Evolutionary conservation across 2,113 vertebrate genomes (phyloP), one percentile per base, ranked within the genome.

Genomic region (Sorex araneus): DNA sequence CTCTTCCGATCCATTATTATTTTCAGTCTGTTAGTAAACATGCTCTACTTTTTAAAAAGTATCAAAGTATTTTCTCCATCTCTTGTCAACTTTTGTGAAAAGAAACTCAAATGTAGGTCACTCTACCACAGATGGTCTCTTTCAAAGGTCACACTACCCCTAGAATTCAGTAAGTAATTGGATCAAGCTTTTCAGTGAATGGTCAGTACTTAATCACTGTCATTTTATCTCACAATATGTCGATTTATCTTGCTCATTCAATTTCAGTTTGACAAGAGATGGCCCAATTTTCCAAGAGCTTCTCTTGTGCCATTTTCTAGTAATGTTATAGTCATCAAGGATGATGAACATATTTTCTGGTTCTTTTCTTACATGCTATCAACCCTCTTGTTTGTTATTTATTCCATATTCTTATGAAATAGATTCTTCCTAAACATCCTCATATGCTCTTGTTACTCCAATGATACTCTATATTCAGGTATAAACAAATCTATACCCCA

Each of bases 221-320:
- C 90, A 97, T 92, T 96, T 95, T 32, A 47, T 50, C 87, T 83
- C 84, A 95, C 43, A 96, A 91, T 94, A 90, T 84, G 74, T 95
- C 95, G 91, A 50, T 95, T 97, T 97, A 82, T 96, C 93, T 96
- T 81, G 45, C 74, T 95, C 84, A 95, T 93, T 95, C 90, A 91
- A 95, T 94, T 96, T 92, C 74, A 86, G 47, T 95, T 64, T 93
- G 93, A 90, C 87, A 95, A 90, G 93, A 94, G 78, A 93, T 75
- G 64, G 84, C 50, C 47, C 73, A 89, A 94, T 96, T 95, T 92
- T 92, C 94, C 50, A 80, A 92, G 67, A 91, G 60, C 50, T 74
- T 91, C 34, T n/a, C 81, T 91, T 95, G 87, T 94, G 70, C 74
- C 92, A 90, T 92, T 94, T 90, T 93, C 95, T 83, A 67, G 87